Evolutionary conservation across 1,140 invertebrate genomes (phyloP).

Genomic region (Drosophila baimaii): DNA sequence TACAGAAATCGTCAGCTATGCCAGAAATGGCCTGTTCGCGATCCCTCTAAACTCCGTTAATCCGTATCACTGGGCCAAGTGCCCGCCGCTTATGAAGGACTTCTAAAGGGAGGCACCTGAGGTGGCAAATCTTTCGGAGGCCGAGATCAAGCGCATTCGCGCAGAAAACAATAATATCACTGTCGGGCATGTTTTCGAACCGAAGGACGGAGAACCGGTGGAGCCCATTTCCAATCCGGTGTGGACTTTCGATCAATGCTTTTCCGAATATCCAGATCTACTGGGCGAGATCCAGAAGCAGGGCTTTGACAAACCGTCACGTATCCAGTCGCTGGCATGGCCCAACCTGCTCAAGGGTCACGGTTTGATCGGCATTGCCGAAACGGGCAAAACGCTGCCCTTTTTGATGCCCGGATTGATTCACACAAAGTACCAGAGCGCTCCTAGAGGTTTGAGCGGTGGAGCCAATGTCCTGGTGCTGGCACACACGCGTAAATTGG

Average conservation of each 20-base stretch:
- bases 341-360: constrained; percentile 93
- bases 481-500: constrained; percentile 95
- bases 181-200: constrained; percentile 86
- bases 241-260: constrained; percentile 93
- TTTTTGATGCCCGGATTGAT: constrained; percentile 96
- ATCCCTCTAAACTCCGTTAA: too few species aligned
- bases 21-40: too few species aligned
- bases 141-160: constrained; percentile 88
- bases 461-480: constrained; percentile 94
- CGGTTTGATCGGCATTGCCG: constrained; percentile 97
- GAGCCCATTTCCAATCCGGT: constrained; percentile 92
- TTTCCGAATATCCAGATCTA: constrained; percentile 92
- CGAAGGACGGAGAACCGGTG: constrained; percentile 75
- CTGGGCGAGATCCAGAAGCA: constrained; percentile 90
- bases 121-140: constrained; percentile 87
- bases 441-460: constrained; percentile 87
- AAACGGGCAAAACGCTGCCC: constrained; percentile 95
- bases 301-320: constrained; percentile 93
- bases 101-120: constrained; percentile 93
- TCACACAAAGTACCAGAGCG: constrained; percentile 92
- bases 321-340: constrained; percentile 96
- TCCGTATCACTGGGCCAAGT: constrained; percentile 87
- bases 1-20: too few species aligned
- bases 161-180: constrained; percentile 89
- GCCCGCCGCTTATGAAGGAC: constrained; percentile 90